Evolutionary conservation across 1,140 invertebrate species (phyloP), one percentile per base, ranked within the genome.

Genomic region (Protaetia brevitarsis): DNA sequence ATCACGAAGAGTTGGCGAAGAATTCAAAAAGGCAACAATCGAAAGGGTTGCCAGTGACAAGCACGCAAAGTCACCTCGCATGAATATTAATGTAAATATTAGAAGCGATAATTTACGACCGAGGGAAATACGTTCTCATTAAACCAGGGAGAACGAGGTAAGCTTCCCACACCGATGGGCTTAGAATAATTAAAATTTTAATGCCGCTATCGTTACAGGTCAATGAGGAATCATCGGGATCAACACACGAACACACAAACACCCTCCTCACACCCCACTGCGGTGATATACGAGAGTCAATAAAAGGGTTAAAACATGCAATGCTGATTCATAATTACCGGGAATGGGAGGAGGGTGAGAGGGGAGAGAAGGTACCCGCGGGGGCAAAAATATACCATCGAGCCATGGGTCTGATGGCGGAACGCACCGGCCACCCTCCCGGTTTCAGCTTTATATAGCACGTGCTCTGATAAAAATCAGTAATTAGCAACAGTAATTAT

Each of bases 401-500:
- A n/a, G n/a, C n/a, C n/a, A n/a, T n/a, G n/a, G n/a, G n/a, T n/a
- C n/a, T n/a, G n/a, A 58, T 27, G 23, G 57, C 36, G 59, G 31
- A 67, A 68, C 66, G 73, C 72, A 69, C 74, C 69, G 63, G 73
- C 63, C 65, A 65, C 69, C 66, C 10, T 21, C n/a, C 41, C 41
- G 41, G 37, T 16, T 45, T 45, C 37, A 45, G 37, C 41, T 75
- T 73, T 69, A 69, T 68, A 58, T 30, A 68, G 71, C 73, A 77
- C 74, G 74, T 75, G 74, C 74, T 58, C 74, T 71, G 76, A 77
- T 77, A 77, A 77, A 77, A 77, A 77, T 77, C 76, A 74, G 74
- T 76, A 77, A 77, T 77, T 77, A 77, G 74, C 74, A 71, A 72
- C 72, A 70, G 74, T 76, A 77, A 77, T 77, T 77, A 77, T 76